Conservation (phyloP, 2,797 vertebrate genomes). For the Triplophysa bombifrons region DNA sequence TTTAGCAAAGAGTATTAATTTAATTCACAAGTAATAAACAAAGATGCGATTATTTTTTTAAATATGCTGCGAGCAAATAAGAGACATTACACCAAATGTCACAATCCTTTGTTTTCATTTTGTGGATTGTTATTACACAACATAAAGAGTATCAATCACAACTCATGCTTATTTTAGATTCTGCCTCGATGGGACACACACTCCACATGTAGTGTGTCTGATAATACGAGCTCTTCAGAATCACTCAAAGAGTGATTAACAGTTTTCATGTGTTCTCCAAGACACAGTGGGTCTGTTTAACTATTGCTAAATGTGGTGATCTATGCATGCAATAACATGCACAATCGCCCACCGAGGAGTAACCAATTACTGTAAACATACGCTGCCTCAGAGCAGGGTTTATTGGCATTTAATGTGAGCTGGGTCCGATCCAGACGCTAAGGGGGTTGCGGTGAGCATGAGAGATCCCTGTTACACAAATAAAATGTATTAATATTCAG, state of each 20-base stretch:
- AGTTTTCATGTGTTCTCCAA: constrained; percentile 53
- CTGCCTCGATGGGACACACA: constrained; percentile 28
- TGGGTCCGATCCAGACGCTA: constrained; percentile 28
- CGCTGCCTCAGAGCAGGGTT: constrained; percentile 52
- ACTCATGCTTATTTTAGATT: constrained; percentile 42
- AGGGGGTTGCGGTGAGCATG: constrained; percentile 22
- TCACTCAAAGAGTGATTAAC: constrained; percentile 39
- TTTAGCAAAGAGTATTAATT: not conserved
- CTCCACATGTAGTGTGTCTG: constrained; percentile 20
- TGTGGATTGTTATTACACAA: constrained; percentile 31
- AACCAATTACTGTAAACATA: constrained; percentile 60
- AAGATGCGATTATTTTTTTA: not conserved
- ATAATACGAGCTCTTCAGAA: constrained; percentile 39
- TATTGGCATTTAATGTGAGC: constrained; percentile 30
- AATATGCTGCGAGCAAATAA: not conserved
- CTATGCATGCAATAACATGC: constrained; percentile 68
- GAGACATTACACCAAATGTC: constrained; percentile 18
- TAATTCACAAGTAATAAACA: not conserved
- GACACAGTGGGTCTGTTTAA: constrained; percentile 55
- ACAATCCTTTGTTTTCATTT: constrained; percentile 27
- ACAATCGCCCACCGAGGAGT: constrained; percentile 59
- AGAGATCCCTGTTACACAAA: constrained; percentile 27
- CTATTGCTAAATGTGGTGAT: constrained; percentile 65
- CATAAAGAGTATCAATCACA: constrained; percentile 28
- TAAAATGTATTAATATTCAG: constrained; percentile 22